Conservation (phyloP, 2,888 invertebrate species). For the Megaustenia siamemsis region DNA sequence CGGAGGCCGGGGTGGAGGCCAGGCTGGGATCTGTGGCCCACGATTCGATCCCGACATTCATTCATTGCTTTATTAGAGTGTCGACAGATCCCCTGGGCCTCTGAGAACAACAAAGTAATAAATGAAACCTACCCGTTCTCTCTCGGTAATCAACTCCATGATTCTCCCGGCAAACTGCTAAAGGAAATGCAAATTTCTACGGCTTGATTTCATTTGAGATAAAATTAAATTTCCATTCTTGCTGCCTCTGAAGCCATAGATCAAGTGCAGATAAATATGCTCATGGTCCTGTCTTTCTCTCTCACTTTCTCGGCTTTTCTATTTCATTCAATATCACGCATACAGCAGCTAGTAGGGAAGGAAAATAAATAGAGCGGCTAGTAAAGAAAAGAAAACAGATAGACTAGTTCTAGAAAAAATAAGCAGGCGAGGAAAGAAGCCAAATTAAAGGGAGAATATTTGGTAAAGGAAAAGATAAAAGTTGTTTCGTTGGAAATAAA, state of each 20-base stretch:
- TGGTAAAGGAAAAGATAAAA: too few relatives aligned
- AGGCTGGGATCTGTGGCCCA: not conserved
- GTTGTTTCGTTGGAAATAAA: too few relatives aligned
- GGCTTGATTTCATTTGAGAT: constrained; percentile 37
- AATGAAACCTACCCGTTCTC: constrained; percentile 35
- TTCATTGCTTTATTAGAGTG: constrained; percentile 39
- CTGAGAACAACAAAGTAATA: constrained; percentile 31
- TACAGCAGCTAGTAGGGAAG: too few relatives aligned
- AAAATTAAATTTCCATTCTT: constrained; percentile 39
- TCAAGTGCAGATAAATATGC: constrained; percentile 15
- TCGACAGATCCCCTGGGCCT: constrained; percentile 4
- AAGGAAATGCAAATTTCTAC: constrained; percentile 38
- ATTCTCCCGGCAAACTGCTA: not conserved
- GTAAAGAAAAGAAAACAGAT: too few relatives aligned
- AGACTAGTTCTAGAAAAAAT: too few relatives aligned
- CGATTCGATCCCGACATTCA: constrained; percentile 34
- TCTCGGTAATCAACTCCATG: constrained; percentile 31
- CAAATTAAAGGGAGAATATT: too few relatives aligned
- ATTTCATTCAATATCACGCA: too few relatives aligned
- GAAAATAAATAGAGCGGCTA: too few relatives aligned
- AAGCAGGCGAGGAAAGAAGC: too few relatives aligned
- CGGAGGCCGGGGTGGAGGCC: not conserved
- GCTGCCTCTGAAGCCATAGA: constrained; percentile 16
- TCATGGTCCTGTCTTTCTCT: not conserved
- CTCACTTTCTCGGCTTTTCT: too few relatives aligned